phyloP scores from a whole-genome alignment of 2,113 vertebrate species.

The Blennius ocellaris region DNA sequence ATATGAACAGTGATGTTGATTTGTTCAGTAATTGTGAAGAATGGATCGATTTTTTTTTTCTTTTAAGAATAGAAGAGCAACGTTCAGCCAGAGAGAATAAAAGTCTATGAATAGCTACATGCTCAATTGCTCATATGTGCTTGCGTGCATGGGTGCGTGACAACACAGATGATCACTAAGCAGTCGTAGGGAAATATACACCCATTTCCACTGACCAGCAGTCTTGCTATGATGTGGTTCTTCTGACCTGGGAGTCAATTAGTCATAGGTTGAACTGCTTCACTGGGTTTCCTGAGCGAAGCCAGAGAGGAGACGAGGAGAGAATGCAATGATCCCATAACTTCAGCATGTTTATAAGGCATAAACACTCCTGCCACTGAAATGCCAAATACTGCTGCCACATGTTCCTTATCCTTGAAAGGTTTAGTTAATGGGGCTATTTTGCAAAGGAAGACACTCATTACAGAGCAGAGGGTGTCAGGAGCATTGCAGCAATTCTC shows the following conservation, averaged over 20 bases:
- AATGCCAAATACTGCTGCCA: slow-evolving; percentile 39
- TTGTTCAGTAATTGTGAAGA: slow-evolving; percentile 41
- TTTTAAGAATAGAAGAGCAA: slow-evolving; percentile 36
- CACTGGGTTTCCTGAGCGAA: slow-evolving; percentile 59
- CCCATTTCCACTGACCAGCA: slow-evolving; percentile 71
- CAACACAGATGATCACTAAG: slow-evolving; percentile 62
- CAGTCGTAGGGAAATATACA: slow-evolving; percentile 71
- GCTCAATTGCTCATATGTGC: slow-evolving; percentile 29
- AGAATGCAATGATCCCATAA: slow-evolving; percentile 28
- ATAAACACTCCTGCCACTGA: slow-evolving; percentile 16
- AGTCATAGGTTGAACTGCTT: slow-evolving; percentile 64
- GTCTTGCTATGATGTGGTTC: slow-evolving; percentile 73
- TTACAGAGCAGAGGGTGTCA: slow-evolving; percentile 63
- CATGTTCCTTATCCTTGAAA: slow-evolving; percentile 51
- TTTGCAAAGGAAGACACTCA: slow-evolving; percentile 63
- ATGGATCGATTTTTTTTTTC: slow-evolving; percentile 20
- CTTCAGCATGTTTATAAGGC: slow-evolving; percentile 21
- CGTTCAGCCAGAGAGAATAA: slow-evolving; percentile 28
- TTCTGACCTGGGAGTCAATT: slow-evolving; percentile 68
- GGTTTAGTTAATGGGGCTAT: slow-evolving; percentile 64
- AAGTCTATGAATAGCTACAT: slow-evolving; percentile 43
- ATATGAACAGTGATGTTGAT: slow-evolving; percentile 16
- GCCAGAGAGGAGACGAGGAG: slow-evolving; percentile 40
- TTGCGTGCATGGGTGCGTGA: slow-evolving; percentile 29
- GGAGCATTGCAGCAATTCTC: slow-evolving; percentile 57